These are phyloP conservation scores for Diceros bicornis DNA, from an alignment of 2,797 vertebrate genomes.

Conservation along the genomic window DNA sequence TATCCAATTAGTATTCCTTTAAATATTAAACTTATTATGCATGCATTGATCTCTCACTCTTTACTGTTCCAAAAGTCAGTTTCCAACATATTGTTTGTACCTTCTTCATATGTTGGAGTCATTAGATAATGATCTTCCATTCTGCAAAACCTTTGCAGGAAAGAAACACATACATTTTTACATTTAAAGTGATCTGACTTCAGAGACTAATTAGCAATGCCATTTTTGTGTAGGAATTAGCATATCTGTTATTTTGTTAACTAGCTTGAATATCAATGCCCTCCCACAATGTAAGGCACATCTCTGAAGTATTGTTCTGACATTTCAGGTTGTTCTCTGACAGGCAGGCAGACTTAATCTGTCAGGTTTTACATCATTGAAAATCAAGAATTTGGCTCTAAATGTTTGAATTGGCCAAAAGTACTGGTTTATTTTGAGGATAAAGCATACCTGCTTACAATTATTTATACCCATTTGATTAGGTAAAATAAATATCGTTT, in stretches of 20 bases:
- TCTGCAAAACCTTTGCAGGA: slow-evolving; percentile 26
- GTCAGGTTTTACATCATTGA: slow-evolving; percentile 63
- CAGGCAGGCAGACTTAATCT: slow-evolving; percentile 67
- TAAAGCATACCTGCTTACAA: not conserved
- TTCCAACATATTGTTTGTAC: slow-evolving; percentile 40
- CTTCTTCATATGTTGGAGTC: slow-evolving; percentile 52
- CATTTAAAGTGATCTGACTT: slow-evolving; percentile 72
- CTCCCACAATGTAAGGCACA: slow-evolving; percentile 60
- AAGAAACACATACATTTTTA: slow-evolving; percentile 54
- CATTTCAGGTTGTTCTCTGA: slow-evolving; percentile 78
- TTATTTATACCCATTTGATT: not conserved
- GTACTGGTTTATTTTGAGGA: not conserved
- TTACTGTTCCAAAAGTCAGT: slow-evolving; percentile 17
- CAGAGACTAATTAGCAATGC: slow-evolving; percentile 79
- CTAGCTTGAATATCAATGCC: slow-evolving; percentile 73
- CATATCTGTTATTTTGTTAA: slow-evolving; percentile 84
- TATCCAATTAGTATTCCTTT: slow-evolving; percentile 60
- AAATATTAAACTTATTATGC: slow-evolving; percentile 51
- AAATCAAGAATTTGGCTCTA: slow-evolving; percentile 36
- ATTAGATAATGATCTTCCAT: slow-evolving; percentile 53
- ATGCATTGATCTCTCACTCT: slow-evolving; percentile 22
- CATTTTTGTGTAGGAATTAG: slow-evolving; percentile 81
- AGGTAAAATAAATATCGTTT: not conserved
- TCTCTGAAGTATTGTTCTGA: slow-evolving; percentile 82
- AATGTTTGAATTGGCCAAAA: slow-evolving; percentile 40